Conservation (phyloP, 2,797 vertebrate species). For the Clarias pachynema region DNA sequence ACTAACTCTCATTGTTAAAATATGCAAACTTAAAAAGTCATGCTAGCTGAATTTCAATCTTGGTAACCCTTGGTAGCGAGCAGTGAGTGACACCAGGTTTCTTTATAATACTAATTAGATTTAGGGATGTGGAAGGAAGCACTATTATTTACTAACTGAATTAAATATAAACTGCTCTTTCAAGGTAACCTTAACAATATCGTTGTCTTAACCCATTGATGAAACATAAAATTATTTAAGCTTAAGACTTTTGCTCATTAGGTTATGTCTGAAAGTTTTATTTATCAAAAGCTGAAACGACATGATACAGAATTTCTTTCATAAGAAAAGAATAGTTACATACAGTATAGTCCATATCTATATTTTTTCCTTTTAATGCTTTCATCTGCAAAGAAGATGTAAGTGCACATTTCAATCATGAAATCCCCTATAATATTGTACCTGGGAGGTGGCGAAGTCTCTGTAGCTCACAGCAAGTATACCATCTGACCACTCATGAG, state of each 20-base stretch:
- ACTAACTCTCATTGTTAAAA: not conserved
- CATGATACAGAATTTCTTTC: too few species aligned
- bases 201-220: too few species aligned
- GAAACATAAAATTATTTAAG: not conserved
- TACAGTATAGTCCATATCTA: too few species aligned
- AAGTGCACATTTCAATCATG: not conserved
- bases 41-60: not conserved
- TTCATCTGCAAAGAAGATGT: not conserved
- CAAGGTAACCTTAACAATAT: too few species aligned
- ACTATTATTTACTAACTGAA: not conserved
- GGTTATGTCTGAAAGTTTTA: too few species aligned
- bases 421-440: not conserved
- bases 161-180: not conserved
- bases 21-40: not conserved
- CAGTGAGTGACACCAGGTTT: not conserved
- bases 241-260: too few species aligned
- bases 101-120: not conserved
- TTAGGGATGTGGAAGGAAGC: too few species aligned
- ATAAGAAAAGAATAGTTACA: too few species aligned
- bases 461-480: constrained; percentile 88
- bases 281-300: too few species aligned
- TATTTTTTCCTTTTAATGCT: too few species aligned
- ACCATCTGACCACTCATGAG: constrained; percentile 92
- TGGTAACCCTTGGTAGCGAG: too few species aligned
- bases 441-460: constrained; percentile 81